These are phyloP conservation scores for Bombycilla garrulus DNA, from an alignment of 2,113 vertebrate species.

Conservation along the genomic window DNA sequence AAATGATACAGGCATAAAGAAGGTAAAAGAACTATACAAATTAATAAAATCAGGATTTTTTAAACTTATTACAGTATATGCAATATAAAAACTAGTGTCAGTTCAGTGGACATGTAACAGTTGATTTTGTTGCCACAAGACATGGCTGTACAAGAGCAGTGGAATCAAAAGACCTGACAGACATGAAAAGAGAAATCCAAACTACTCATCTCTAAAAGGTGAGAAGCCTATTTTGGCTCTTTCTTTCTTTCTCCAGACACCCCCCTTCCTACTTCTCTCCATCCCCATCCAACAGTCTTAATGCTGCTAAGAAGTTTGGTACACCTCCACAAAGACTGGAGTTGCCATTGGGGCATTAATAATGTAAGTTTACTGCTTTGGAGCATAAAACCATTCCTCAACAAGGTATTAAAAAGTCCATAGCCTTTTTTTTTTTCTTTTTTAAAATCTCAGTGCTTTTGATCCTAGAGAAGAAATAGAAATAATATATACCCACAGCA, in stretches of 20 bases:
- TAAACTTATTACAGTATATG: neutral
- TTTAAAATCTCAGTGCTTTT: neutral
- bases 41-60: neutral
- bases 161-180: neutral
- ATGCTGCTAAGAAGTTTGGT: neutral
- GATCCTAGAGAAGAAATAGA: neutral
- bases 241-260: neutral
- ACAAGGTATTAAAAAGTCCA: neutral
- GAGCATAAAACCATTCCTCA: neutral
- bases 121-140: neutral
- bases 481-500: neutral
- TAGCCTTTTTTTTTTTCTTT: rapidly evolving
- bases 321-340: neutral
- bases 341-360: neutral
- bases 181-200: neutral
- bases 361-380: neutral
- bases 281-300: neutral
- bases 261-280: neutral
- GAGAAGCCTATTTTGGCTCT: neutral
- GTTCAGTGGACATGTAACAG: neutral
- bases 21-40: neutral
- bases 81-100: neutral
- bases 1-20: neutral
- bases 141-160: neutral
- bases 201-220: neutral